Percentiles rank a stretch among this genome's conserved stretches.
Evolutionary conservation across 1,140 invertebrate genomes (phyloP).

Genomic region (Papilio helenus): DNA sequence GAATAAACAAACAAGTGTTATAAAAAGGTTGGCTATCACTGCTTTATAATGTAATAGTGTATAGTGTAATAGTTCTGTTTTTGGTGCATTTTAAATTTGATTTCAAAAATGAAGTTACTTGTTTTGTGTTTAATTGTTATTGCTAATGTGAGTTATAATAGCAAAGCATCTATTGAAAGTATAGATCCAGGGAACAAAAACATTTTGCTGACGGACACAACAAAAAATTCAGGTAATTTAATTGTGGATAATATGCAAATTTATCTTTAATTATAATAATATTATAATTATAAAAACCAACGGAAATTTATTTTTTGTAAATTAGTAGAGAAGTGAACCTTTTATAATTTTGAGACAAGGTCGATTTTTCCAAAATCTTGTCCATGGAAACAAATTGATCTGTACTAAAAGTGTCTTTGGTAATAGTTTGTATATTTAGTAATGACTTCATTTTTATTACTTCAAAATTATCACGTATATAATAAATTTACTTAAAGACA

Average conservation of each 20-base stretch:
- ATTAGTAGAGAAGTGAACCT: too few species aligned
- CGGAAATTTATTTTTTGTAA: too few species aligned
- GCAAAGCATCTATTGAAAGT: slow-evolving; percentile 72
- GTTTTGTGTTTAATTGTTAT: slow-evolving; percentile 66
- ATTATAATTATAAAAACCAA: too few species aligned
- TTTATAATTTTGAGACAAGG: too few species aligned
- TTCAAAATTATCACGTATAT: too few species aligned
- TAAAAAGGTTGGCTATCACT: background rate
- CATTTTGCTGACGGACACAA: slow-evolving; percentile 64
- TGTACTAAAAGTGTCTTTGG: too few species aligned
- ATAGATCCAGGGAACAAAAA: slow-evolving; percentile 57
- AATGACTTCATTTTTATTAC: too few species aligned
- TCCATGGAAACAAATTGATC: too few species aligned
- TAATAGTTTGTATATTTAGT: too few species aligned
- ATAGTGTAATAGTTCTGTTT: background rate
- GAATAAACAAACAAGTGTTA: slow-evolving; percentile 18
- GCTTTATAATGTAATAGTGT: background rate
- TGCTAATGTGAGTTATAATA: slow-evolving; percentile 67
- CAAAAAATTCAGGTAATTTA: slow-evolving; percentile 64
- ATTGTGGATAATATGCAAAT: background rate
- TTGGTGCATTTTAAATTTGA: background rate
- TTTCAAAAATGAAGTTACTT: slow-evolving; percentile 67
- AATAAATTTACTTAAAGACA: too few species aligned
- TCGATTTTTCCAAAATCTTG: too few species aligned
- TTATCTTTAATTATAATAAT: background rate